Evolutionary conservation across 2,888 invertebrate species (phyloP).

Genomic region (Cancer borealis): DNA sequence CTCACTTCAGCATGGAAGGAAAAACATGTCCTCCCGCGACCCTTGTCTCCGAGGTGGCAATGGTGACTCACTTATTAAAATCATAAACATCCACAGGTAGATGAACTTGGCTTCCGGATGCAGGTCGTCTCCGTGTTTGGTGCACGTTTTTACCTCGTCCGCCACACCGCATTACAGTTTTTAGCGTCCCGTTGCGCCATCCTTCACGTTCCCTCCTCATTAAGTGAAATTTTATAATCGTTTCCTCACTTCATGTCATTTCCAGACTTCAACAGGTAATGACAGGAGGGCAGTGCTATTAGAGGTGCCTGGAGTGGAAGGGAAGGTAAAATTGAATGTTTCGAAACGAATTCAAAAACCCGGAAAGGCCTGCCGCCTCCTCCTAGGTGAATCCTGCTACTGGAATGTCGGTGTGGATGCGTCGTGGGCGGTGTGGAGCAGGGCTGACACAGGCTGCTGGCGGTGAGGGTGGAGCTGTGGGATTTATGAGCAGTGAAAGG

Average conservation of each 20-base stretch:
- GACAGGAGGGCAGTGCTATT: background rate
- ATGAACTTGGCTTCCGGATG: constrained; percentile 28
- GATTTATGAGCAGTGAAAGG: constrained; percentile 38
- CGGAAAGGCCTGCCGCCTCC: constrained; percentile 5
- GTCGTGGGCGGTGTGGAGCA: background rate
- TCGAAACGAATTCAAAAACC: constrained; percentile 1
- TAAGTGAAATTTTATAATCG: constrained; percentile 36
- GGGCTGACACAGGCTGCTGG: background rate
- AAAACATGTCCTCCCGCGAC: background rate
- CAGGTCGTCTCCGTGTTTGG: background rate
- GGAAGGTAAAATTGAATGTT: constrained; percentile 41
- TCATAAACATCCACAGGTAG: background rate
- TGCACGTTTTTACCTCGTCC: constrained; percentile 9
- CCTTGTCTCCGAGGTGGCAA: background rate
- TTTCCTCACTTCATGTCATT: constrained; percentile 36
- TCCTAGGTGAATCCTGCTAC: constrained; percentile 26
- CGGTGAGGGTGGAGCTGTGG: background rate
- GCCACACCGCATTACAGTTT: background rate
- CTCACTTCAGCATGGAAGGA: background rate
- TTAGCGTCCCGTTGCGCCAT: constrained; percentile 4
- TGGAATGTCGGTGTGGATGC: constrained; percentile 36
- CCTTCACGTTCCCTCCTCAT: constrained; percentile 27
- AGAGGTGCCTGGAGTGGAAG: background rate
- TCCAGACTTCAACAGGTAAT: background rate
- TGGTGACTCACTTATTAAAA: constrained; percentile 11